phyloP scores from a whole-genome alignment of 2,113 vertebrate species.

The Thunnus thynnus region DNA sequence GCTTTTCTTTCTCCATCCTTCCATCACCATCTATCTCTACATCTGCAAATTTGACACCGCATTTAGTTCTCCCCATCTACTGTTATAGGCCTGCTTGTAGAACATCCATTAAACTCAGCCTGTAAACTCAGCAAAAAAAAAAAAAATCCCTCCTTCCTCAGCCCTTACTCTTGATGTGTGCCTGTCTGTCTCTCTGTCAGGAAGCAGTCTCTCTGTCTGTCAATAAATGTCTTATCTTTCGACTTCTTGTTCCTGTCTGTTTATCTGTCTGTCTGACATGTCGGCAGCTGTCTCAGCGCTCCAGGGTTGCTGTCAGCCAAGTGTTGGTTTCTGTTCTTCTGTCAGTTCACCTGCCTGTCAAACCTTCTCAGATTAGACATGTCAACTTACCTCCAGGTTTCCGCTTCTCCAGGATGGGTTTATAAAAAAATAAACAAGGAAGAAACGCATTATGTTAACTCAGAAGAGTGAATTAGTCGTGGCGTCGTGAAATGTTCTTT shows the following conservation, averaged over 20 bases:
- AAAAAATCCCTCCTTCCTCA: constrained; percentile 41
- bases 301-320: constrained; percentile 81
- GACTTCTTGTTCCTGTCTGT: constrained; percentile 77
- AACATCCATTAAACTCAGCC: constrained; percentile 64
- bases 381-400: constrained; percentile 74
- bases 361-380: constrained; percentile 76
- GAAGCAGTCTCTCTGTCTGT: constrained; percentile 71
- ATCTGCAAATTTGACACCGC: constrained; percentile 68
- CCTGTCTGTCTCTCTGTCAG: constrained; percentile 66
- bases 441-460: constrained; percentile 58
- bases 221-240: constrained; percentile 77
- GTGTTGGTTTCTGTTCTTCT: constrained; percentile 82
- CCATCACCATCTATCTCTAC: constrained; percentile 68
- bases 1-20: constrained; percentile 55
- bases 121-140: constrained; percentile 58
- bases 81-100: constrained; percentile 46
- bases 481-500: constrained; percentile 20
- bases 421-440: constrained; percentile 64
- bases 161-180: constrained; percentile 53
- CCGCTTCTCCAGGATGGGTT: constrained; percentile 41
- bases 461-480: constrained; percentile 58
- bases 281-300: constrained; percentile 78
- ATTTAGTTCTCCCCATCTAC: constrained; percentile 56
- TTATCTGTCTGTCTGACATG: constrained; percentile 80
- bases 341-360: constrained; percentile 83